These are phyloP conservation scores for Sepioteuthis lessoniana DNA, from an alignment of 2,888 invertebrate genomes.

Conservation along the genomic window DNA sequence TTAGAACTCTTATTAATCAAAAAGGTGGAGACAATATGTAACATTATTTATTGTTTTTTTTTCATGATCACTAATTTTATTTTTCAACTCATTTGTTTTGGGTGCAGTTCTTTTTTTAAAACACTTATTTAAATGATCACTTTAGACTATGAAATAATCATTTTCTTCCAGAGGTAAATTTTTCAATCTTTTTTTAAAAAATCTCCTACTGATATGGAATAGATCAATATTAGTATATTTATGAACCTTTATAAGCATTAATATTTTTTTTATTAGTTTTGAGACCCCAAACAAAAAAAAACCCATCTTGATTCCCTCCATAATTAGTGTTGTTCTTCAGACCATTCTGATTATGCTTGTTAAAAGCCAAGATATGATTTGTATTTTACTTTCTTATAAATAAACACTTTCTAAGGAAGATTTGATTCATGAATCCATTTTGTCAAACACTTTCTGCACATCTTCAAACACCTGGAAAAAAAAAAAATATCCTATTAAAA, in stretches of 20 bases:
- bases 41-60: neutral
- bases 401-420: neutral
- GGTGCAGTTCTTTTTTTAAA: neutral
- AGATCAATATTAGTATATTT: neutral
- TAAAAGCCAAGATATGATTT: neutral
- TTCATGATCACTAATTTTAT: neutral
- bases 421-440: neutral
- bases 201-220: neutral
- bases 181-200: neutral
- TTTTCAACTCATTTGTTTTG: neutral
- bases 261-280: too few relatives aligned
- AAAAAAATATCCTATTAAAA: constrained; percentile 15
- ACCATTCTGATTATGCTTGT: neutral
- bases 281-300: neutral
- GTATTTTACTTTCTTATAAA: neutral
- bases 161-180: neutral
- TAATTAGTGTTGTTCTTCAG: neutral
- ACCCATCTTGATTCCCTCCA: neutral
- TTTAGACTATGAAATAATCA: neutral
- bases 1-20: neutral
- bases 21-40: neutral
- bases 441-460: constrained; percentile 59
- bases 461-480: constrained; percentile 64
- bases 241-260: too few relatives aligned
- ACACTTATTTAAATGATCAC: neutral